A percentile compares a stretch with the other conserved stretches of the same genome.
Evolutionary conservation across 2,113 vertebrate species (phyloP).

Genomic region (Pseudorectes ferrugineus): DNA sequence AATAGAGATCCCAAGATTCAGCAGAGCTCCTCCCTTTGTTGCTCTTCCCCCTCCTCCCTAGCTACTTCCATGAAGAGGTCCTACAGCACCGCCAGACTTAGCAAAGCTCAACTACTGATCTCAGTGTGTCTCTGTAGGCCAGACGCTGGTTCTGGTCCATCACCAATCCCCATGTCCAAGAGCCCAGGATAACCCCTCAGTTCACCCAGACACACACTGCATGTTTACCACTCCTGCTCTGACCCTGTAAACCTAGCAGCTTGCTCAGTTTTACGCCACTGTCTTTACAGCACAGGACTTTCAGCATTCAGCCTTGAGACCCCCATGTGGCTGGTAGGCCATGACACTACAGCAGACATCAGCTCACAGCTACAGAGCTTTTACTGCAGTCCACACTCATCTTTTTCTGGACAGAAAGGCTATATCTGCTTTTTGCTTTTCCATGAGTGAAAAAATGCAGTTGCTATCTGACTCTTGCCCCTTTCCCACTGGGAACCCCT

Average conservation of each 20-base stretch:
- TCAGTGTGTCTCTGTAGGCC: background rate
- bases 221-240: background rate
- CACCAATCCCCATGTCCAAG: rapidly evolving
- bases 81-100: background rate
- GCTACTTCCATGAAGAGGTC: background rate
- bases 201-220: background rate
- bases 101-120: background rate
- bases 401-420: background rate
- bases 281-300: background rate
- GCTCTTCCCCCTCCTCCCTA: background rate
- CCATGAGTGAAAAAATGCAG: background rate
- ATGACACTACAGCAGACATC: background rate
- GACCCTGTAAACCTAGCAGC: background rate
- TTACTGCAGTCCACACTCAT: background rate
- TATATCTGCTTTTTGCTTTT: constrained; percentile 18
- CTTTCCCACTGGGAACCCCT: background rate
- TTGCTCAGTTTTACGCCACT: background rate
- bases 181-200: background rate
- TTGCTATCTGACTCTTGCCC: background rate
- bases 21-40: background rate
- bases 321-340: background rate
- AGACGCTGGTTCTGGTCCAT: background rate
- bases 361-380: background rate
- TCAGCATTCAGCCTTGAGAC: background rate
- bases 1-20: background rate